phyloP scores from a whole-genome alignment of 2,888 invertebrate species.

The Torymus aiolomorphi region DNA sequence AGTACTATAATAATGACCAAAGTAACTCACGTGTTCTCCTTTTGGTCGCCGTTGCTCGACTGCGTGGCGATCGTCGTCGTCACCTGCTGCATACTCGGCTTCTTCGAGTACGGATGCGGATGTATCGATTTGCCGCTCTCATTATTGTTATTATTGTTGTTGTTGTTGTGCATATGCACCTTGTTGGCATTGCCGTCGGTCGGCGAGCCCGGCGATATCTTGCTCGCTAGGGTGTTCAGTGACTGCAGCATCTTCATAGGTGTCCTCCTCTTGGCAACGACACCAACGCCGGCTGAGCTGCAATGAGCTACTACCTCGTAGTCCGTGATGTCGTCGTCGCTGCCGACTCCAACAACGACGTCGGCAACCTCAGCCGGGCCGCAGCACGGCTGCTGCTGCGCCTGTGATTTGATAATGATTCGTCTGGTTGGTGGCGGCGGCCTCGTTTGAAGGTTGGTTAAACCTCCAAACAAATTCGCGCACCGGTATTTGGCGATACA shows the following conservation, averaged over 20 bases:
- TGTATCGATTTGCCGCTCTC: conserved; percentile 65
- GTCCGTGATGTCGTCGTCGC: too few relatives aligned
- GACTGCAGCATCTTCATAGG: conserved; percentile 87
- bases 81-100: conserved; percentile 54
- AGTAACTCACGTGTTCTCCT: conserved; percentile 73
- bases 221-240: conserved; percentile 91
- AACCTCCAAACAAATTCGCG: too few relatives aligned
- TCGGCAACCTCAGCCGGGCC: too few relatives aligned
- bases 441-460: too few relatives aligned
- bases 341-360: too few relatives aligned
- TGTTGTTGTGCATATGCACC: conserved; percentile 79
- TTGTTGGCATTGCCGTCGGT: conserved; percentile 83
- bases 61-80: conserved; percentile 54
- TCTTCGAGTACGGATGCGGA: conserved; percentile 72
- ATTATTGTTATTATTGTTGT: conserved; percentile 73
- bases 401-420: too few relatives aligned
- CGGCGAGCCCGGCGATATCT: conserved; percentile 87
- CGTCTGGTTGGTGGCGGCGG: too few relatives aligned
- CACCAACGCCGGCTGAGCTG: too few relatives aligned
- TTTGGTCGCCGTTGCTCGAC: conserved; percentile 71
- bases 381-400: too few relatives aligned
- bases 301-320: too few relatives aligned
- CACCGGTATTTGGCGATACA: too few relatives aligned
- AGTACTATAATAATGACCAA: too few relatives aligned
- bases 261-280: conserved; percentile 56